Evolutionary conservation across 2,888 invertebrate genomes (phyloP), one percentile per base, ranked within the genome.

Genomic region (Zaprionus obscuricornis): DNA sequence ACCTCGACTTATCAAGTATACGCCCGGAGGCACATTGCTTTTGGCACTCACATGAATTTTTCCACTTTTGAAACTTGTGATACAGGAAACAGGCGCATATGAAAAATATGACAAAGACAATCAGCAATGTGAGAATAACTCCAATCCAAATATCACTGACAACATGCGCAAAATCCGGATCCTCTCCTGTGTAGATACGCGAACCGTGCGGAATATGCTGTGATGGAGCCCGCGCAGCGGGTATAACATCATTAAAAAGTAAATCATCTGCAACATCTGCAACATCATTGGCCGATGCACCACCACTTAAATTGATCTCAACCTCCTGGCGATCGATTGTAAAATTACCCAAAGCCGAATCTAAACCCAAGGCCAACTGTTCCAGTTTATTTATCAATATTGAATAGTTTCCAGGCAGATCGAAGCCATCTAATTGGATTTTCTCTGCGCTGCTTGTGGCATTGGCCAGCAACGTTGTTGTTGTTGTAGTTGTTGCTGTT

Each of bases 31-130:
- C 20, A 4, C 22, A n/a, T 10, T 4, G 26, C 36, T 20, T 36
- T 22, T 24, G 20, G 33, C 24, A 90, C 92, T 92, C 88, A 93
- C 93, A 92, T 88, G 91, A 91, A 74, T 91, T 91, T 87, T 93
- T 93, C 93, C 93, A 93, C 68, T 93, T 92, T 79, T 93, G 93
- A 83, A 93, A 92, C 81, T 93, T 93, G 89, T 93, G 93, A 81
- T 93, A 93, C 18, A 93, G 86, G 60, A 93, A 91, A 86, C 93
- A 93, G 47, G 92, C 91, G 81, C 93, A 93, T 87, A 93, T 92
- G 82, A 93, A 93, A 85, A 92, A 93, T 50, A 93, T 91, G 85
- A 93, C 92, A 74, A 92, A 92, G 14, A 93, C 89, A 51, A 93
- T 92, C 87, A 93, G 91, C 31, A 93, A 88, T 20, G 93, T 92